Percentiles rank a stretch among this genome's conserved stretches.
These are phyloP conservation scores for Ancistrus triradiatus DNA, from an alignment of 2,113 vertebrate genomes.

Conservation along the genomic window DNA sequence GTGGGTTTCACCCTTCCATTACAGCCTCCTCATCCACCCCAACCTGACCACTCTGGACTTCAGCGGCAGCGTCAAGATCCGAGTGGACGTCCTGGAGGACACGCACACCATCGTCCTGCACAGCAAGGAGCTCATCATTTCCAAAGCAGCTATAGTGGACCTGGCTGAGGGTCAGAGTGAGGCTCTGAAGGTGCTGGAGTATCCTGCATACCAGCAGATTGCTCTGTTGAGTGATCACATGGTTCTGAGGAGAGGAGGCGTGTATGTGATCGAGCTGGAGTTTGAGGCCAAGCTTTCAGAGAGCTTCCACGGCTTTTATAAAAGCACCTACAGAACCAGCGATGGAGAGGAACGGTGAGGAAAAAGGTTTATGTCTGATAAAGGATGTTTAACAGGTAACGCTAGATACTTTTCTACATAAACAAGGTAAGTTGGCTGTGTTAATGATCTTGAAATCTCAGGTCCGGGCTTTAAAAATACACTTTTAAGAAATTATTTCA, in stretches of 20 bases:
- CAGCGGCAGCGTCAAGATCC: slow-evolving; percentile 64
- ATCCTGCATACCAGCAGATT: slow-evolving; percentile 70
- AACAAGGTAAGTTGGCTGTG: no score
- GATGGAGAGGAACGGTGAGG: slow-evolving; percentile 77
- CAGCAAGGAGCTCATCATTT: slow-evolving; percentile 70
- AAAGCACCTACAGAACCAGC: slow-evolving; percentile 79
- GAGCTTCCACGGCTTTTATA: slow-evolving; percentile 84
- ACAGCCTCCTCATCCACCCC: slow-evolving; percentile 79
- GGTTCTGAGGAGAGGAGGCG: slow-evolving; percentile 60
- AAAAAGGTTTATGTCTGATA: no score
- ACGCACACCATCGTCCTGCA: slow-evolving; percentile 77
- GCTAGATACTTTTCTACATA: no score
- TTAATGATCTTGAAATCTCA: no score
- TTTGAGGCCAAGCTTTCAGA: slow-evolving; percentile 78
- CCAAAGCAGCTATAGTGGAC: slow-evolving; percentile 55
- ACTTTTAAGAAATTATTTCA: no score
- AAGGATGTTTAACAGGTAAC: no score
- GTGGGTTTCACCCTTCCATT: slow-evolving; percentile 72
- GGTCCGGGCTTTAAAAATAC: no score
- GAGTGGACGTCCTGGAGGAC: slow-evolving; percentile 62
- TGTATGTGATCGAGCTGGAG: slow-evolving; percentile 68
- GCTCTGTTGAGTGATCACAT: slow-evolving; percentile 63
- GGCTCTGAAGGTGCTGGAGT: slow-evolving; percentile 66
- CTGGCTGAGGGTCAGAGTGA: slow-evolving; percentile 26
- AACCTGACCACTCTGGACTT: slow-evolving; percentile 80